Evolutionary conservation across 2,797 vertebrate species (phyloP), one percentile per base, ranked within the genome.

Genomic region (Menidia menidia): DNA sequence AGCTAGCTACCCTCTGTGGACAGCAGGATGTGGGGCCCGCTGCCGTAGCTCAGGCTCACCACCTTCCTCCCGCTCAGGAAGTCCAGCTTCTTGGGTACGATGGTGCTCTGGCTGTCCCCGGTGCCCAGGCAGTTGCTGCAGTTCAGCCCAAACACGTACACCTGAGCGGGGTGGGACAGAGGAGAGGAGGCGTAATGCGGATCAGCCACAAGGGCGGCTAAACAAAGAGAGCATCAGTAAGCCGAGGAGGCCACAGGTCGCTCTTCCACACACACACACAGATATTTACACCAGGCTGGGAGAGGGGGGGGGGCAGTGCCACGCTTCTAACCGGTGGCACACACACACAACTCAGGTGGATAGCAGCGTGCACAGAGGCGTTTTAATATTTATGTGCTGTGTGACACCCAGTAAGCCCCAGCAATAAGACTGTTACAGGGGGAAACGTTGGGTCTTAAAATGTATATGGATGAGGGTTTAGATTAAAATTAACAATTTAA

Each of bases 81-180:
- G 88, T 99, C 97, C 75, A 99, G 88, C 85, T 97, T 98, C 92
- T 97, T 97, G 70, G 97, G 96, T 39, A 95, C 85, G 58, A 99
- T 95, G 15, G 95, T 96, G 91, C 97, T 98, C 81, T 95, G 95
- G 85, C 95, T 97, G 92, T 99, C 98, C 73, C 97, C 97, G 33
- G 96, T 98, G 65, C 98, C 97, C 86, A 99, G 90, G 80, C 97
- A 99, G 93, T 96, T 98, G 81, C 96, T 98, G 87, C 95, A 97
- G 92, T 98, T 99, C 83, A 98, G 77, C 35, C 98, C 98, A 85
- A 99, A 95, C 71, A 96, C 96, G 84, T 92, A 97, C 61, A 98
- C 96, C 98, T 99, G 88, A 31, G 66, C 1, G 65, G 8, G 6
- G 4, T 50, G 64, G 18, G 60, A 42, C 6, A 45, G 51, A 45